Percentiles rank a stretch among this genome's conserved stretches.
Evolutionary conservation across 2,888 invertebrate genomes (phyloP).

Genomic region (Ectobius pallidus): DNA sequence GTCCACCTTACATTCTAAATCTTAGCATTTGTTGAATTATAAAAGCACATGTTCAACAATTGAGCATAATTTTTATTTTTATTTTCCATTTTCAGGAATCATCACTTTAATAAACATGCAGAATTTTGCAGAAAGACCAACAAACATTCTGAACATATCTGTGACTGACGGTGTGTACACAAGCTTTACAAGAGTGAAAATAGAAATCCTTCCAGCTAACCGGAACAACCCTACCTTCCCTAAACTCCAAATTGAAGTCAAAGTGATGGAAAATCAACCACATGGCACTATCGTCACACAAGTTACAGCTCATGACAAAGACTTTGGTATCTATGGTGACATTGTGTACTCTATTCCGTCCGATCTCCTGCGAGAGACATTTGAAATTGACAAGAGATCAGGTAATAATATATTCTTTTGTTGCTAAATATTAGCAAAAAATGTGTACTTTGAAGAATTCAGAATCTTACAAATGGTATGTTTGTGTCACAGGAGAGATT

Average conservation of each 20-base stretch:
- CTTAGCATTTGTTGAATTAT: too few relatives aligned
- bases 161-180: conserved; percentile 96
- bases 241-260: conserved; percentile 77
- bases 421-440: too few relatives aligned
- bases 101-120: conserved; percentile 77
- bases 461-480: too few relatives aligned
- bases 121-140: conserved; percentile 69
- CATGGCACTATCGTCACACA: conserved; percentile 76
- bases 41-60: too few relatives aligned
- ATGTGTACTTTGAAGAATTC: too few relatives aligned
- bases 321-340: conserved; percentile 74
- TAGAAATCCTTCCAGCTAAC: conserved; percentile 80
- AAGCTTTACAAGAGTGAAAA: conserved; percentile 81
- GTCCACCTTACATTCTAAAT: too few relatives aligned
- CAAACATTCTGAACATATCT: conserved; percentile 83
- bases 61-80: too few relatives aligned
- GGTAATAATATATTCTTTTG: conserved; percentile 56
- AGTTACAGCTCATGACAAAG: conserved; percentile 81
- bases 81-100: conserved; percentile 60
- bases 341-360: conserved; percentile 82
- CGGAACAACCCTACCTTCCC: conserved; percentile 79
- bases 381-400: conserved; percentile 71
- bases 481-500: conserved; percentile 58
- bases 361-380: conserved; percentile 71
- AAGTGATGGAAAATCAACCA: conserved; percentile 79